Percentiles rank a stretch among this genome's conserved stretches.
These are phyloP conservation scores for Brachionus paranguensis DNA, from an alignment of 1,140 invertebrate genomes.

Conservation along the genomic window DNA sequence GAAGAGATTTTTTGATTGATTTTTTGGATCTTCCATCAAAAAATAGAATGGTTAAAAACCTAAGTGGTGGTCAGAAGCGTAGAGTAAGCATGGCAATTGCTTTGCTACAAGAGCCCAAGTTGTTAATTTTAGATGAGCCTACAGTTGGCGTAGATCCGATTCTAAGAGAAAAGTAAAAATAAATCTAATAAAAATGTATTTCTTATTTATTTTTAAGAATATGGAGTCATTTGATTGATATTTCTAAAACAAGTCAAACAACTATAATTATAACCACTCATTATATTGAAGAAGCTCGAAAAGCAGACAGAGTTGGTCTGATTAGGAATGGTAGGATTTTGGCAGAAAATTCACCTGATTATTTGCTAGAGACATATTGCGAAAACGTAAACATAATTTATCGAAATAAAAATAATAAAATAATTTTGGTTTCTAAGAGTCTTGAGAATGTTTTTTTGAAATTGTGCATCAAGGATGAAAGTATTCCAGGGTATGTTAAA, in stretches of 20 bases:
- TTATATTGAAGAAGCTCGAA: slow-evolving; percentile 83
- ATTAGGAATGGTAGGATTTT: slow-evolving; percentile 83
- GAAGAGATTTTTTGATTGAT: slow-evolving; percentile 77
- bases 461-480: slow-evolving; percentile 61
- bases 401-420: not conserved
- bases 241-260: slow-evolving; percentile 70
- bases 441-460: slow-evolving; percentile 90
- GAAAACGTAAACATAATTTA: slow-evolving; percentile 43
- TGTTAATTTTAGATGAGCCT: slow-evolving; percentile 86
- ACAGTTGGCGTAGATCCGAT: slow-evolving; percentile 87
- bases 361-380: slow-evolving; percentile 72
- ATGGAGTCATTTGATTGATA: slow-evolving; percentile 79
- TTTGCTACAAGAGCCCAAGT: slow-evolving; percentile 81
- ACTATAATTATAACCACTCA: slow-evolving; percentile 89
- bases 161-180: slow-evolving; percentile 70
- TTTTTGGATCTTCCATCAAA: slow-evolving; percentile 59
- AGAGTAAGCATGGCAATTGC: slow-evolving; percentile 85
- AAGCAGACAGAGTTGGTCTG: slow-evolving; percentile 79
- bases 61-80: slow-evolving; percentile 75
- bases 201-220: slow-evolving; percentile 62
- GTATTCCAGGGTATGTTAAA: slow-evolving; percentile 15
- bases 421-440: slow-evolving; percentile 61
- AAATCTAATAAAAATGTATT: not conserved
- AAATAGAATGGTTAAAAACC: slow-evolving; percentile 1
- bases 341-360: slow-evolving; percentile 81